Base-by-base conservation (phyloP, 2,888 invertebrate species). In the Camptogramma bilineatum region DNA sequence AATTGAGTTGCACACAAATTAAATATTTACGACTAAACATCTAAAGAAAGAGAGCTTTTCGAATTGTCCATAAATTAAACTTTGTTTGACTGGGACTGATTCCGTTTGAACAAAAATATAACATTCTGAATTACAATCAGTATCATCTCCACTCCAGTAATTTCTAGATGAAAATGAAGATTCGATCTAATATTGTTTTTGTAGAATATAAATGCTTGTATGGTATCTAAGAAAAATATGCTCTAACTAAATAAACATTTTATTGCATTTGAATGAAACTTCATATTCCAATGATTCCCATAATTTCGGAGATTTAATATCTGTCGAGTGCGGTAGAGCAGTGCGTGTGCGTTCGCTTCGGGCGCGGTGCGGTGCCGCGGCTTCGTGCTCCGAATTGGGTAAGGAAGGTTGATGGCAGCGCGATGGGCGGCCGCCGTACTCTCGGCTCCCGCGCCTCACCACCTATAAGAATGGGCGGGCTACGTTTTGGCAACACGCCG, bases 401-500 rank as follows among this genome's bases (percentile, higher is more conserved):
- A 83, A 82, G 83, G 81, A 83, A 82, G 83, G 81, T 81, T 79
- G 77, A 74, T 77, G 73, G 73, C 48, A 74, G 75, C 72, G 76
- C 77, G 76, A 74, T 81, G 77, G 84, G 80, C 78, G 77, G 73
- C 73, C 73, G 77, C 72, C 66, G 52, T 73, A 73, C 74, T 78
- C 76, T 71, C 71, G 66, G 78, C 76, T 73, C 71, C 66, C 76
- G 74, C 74, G 73, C 70, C 71, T 73, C 75, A 72, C 80, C 80
- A 75, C 79, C 79, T 85, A 83, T 83, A n/a, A 84, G 85, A 86
- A 88, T 87, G 90, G 88, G 85, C 85, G 87, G 84, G 82, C 83
- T 83, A 74, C 82, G 84, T 88, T 90, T 88, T 91, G 91, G 91
- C 91, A 92, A 83, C 86, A 85, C 83, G 87, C 90, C 90, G 86